Base-by-base conservation (phyloP, 2,113 vertebrate genomes). In the Datnioides undecimradiatus region DNA sequence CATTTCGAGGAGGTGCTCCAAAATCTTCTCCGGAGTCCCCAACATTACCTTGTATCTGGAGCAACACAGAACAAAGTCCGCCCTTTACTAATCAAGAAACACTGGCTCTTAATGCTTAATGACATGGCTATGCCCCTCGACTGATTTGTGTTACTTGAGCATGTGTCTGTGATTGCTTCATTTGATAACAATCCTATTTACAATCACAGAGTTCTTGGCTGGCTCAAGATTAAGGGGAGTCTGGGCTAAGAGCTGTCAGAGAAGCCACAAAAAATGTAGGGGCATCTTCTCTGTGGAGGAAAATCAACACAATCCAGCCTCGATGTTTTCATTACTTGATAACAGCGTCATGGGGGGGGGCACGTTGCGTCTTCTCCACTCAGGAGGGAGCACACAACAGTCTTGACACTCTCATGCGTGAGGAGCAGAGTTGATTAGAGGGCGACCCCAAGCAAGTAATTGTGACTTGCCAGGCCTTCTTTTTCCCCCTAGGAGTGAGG, bases 1-100 rank as follows among this genome's bases (percentile, higher is more conserved):
- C 27, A 97, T 99, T 95, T 99, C 97, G 76, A 99, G 95, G 90
- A 99, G 97, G 91, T 99, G 98, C 92, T 99, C 98, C 94, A 99
- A 94, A 94, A 99, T 98, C 95, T 99, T 99, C 95, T 99, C 97
- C 57, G 98, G 96, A 13, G 97, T 99, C 93, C 98, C 98, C 73
- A 97, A 97, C 97, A 99, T 99, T 91, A 99, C 97, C 89, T 96
- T 98, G 93, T 99, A 99, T 91, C 98, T 99, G 79, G 21, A 72
- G 85, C 49, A 36, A 75, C 54, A 82, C 36, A 43, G 80, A 85
- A 93, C 43, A 85, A 87, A 83, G 74, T 76, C 75, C 76, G 84
- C 71, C 69, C 88, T 90, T 89, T 74, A 85, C 83, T 90, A 89
- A 93, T 93, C 82, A 91, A 84, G 75, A 85, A 81, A 90, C 21